Evolutionary conservation across 2,113 vertebrate genomes (phyloP), one percentile per base, ranked within the genome.

Genomic region (Malurus melanocephalus): DNA sequence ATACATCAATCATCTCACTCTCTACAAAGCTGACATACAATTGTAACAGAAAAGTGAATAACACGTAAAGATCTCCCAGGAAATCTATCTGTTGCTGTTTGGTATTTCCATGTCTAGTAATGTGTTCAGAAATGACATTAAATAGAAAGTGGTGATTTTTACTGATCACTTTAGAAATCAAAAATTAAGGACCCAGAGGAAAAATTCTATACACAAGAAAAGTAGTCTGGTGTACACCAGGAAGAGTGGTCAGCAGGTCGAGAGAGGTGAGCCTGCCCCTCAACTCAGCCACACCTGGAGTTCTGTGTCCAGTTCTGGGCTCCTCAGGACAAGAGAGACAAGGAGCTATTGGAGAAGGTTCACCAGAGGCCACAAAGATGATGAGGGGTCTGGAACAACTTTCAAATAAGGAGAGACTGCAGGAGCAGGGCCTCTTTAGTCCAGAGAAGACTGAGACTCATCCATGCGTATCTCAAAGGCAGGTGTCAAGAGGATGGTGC

Each of bases 41-140:
- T 43, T 53, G 35, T 90, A 93, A 95, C 42, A 86, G 12, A 68
- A 76, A 55, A 40, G 40, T 89, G 81, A 93, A 88, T 88, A 74
- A 60, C 77, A 72, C 57, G 72, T 61, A 17, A 67, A 80, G 45
- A 80, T 81, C 20, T 28, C 18, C 5, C 10, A 84, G 84, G 52
- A 95, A 89, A 71, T 92, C n/a, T 82, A 16, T 75, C 49, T 89
- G 40, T 51, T 87, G 33, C 75, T 75, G 35, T 40, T 92, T 89
- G 45, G 16, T 80, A 61, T 90, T 93, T 92, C 23, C 42, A 5
- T 66, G 26, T 57, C 69, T 87, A 60, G 55, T 56, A 92, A 43
- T 27, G 19, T 38, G 7, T 82, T 85, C 64, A 59, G 88, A 92
- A 88, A 83, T 49, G 46, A 24, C 32, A 33, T 78, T 88, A 42